A percentile compares a stretch with the other conserved stretches of the same genome.
Evolutionary conservation across 2,113 vertebrate genomes (phyloP).

Genomic region (Cephalopterus ornatus): DNA sequence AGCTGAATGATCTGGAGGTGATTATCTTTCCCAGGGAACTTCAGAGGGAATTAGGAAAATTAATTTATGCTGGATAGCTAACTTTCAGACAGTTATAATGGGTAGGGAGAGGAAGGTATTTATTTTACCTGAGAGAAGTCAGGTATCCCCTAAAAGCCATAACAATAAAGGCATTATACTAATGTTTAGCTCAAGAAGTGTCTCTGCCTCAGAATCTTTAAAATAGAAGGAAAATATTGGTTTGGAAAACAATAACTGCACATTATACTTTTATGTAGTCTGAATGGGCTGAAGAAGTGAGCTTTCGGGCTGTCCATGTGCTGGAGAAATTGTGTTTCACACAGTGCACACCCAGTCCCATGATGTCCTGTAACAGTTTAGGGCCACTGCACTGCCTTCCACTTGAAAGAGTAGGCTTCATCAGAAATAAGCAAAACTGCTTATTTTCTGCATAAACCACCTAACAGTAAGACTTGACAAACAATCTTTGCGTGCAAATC

Average conservation of each 20-base stretch:
- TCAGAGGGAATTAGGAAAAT: background rate
- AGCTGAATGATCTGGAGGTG: background rate
- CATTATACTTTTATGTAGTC: background rate
- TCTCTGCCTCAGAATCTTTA: background rate
- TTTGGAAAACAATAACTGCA: background rate
- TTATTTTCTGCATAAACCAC: constrained; percentile 34
- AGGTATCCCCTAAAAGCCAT: background rate
- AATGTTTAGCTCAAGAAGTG: background rate
- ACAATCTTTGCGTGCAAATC: constrained; percentile 36
- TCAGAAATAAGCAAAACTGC: background rate
- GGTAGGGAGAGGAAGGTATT: background rate
- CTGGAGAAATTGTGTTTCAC: background rate
- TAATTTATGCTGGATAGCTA: background rate
- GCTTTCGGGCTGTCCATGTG: background rate
- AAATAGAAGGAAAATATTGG: background rate
- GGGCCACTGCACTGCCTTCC: background rate
- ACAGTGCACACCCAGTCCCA: background rate
- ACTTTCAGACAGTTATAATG: background rate
- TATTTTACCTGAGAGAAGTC: background rate
- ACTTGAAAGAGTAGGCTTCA: background rate
- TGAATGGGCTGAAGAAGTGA: background rate
- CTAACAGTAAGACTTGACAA: constrained; percentile 36
- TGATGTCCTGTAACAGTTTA: background rate
- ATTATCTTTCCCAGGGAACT: background rate
- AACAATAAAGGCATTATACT: background rate